These are phyloP conservation scores for Sciurus carolinensis DNA, from an alignment of 2,797 vertebrate species.

Conservation along the genomic window DNA sequence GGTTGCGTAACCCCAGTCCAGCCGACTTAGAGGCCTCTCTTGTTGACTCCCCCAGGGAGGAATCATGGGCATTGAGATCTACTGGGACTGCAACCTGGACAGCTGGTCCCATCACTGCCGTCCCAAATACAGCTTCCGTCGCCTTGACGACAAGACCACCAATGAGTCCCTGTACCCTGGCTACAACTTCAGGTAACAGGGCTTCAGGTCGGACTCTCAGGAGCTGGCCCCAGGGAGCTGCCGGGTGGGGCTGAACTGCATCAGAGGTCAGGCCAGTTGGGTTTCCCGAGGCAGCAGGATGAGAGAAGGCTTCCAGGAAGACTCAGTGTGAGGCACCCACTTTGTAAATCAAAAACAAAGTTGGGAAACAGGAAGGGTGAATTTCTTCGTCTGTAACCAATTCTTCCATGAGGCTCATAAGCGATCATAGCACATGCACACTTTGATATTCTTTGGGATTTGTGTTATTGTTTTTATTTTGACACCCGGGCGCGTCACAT, in stretches of 20 bases:
- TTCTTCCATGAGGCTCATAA: not conserved
- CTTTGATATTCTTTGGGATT: not conserved
- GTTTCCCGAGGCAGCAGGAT: constrained; percentile 8
- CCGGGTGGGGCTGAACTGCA: not conserved
- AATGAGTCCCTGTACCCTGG: constrained; percentile 92
- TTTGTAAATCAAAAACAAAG: not conserved
- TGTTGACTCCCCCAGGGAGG: constrained; percentile 90
- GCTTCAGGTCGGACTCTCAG: not conserved
- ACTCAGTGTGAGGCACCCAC: not conserved
- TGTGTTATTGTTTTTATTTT: not conserved
- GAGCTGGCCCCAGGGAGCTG: not conserved
- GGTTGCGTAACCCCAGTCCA: rapidly evolving
- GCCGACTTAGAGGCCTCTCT: not conserved
- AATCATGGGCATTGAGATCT: constrained; percentile 94
- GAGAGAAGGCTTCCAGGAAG: not conserved
- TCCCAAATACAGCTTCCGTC: constrained; percentile 92
- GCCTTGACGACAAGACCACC: constrained; percentile 92
- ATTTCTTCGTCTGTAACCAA: not conserved
- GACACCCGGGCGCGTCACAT: not conserved
- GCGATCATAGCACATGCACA: not conserved
- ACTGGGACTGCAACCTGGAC: constrained; percentile 95
- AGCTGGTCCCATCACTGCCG: constrained; percentile 88
- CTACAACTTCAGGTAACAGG: constrained; percentile 93
- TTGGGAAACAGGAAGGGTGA: not conserved
- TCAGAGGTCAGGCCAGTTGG: not conserved